Percentiles rank a stretch among this genome's conserved stretches.
Conservation (phyloP, 1,140 invertebrate genomes). For the Ganaspis sp. region DNA sequence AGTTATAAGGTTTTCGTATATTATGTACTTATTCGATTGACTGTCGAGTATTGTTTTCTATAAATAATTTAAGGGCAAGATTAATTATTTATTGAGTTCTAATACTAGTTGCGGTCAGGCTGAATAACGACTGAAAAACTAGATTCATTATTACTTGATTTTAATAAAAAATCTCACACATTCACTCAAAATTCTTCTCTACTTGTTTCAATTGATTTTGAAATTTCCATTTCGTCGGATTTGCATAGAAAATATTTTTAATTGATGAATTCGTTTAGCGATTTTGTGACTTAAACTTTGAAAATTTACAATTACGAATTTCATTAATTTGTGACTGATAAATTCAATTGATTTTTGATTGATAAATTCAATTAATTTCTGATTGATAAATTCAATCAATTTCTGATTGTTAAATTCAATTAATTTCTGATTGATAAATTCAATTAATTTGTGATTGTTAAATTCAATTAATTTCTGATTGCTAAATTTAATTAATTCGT, state of each 20-base stretch:
- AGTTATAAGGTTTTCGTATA: slow-evolving; percentile 58
- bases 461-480: too few relatives aligned
- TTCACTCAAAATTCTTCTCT: background rate
- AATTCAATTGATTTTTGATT: too few relatives aligned
- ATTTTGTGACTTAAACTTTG: slow-evolving; percentile 10
- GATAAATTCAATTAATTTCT: too few relatives aligned
- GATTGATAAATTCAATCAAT: too few relatives aligned
- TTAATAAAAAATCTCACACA: slow-evolving; percentile 9
- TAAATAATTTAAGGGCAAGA: slow-evolving; percentile 34
- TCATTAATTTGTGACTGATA: too few relatives aligned
- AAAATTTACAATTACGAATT: too few relatives aligned
- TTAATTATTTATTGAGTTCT: slow-evolving; percentile 33
- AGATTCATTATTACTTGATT: slow-evolving; percentile 8
- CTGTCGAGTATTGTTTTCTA: slow-evolving; percentile 65
- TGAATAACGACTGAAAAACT: slow-evolving; percentile 45
- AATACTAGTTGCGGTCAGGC: slow-evolving; percentile 32
- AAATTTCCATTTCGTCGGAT: too few relatives aligned
- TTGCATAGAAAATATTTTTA: too few relatives aligned
- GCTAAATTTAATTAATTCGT: background rate
- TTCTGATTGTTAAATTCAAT: too few relatives aligned
- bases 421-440: too few relatives aligned
- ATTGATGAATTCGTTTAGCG: too few relatives aligned
- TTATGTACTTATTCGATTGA: slow-evolving; percentile 70
- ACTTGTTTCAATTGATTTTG: background rate
- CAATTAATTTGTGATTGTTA: background rate